Evolutionary conservation across 2,888 invertebrate species (phyloP).

Genomic region (Clitarchus hookeri): DNA sequence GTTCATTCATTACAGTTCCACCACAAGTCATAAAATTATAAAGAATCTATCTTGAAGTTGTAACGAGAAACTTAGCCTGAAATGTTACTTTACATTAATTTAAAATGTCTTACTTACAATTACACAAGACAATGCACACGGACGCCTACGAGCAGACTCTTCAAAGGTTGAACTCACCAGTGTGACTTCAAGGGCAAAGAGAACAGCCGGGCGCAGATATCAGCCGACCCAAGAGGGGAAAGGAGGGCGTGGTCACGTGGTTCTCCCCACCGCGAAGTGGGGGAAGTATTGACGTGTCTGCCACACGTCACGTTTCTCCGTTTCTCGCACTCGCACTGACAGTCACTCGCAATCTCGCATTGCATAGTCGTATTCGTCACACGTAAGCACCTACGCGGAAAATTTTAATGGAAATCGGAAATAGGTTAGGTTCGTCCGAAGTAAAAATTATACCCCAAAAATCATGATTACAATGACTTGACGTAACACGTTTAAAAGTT

Average conservation of each 20-base stretch:
- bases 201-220: background rate
- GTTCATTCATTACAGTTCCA: background rate
- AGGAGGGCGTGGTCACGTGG: background rate
- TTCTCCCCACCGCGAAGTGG: background rate
- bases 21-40: background rate
- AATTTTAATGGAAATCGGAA: too few species aligned
- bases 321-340: too few species aligned
- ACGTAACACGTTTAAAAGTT: too few species aligned
- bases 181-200: slow-evolving; percentile 14
- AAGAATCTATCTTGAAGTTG: background rate
- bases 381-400: too few species aligned
- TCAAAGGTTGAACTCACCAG: background rate
- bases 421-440: too few species aligned
- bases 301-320: background rate
- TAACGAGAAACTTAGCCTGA: too few species aligned
- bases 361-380: too few species aligned
- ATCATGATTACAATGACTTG: too few species aligned
- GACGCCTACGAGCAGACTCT: background rate
- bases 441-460: too few species aligned
- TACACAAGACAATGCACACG: background rate
- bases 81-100: background rate
- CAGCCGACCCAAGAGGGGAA: background rate
- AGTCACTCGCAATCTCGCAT: too few species aligned
- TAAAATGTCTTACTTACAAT: background rate
- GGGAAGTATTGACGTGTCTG: slow-evolving; percentile 2